Evolutionary conservation across 2,113 vertebrate genomes (phyloP).

Genomic region (Epinephelus cyanopodus): DNA sequence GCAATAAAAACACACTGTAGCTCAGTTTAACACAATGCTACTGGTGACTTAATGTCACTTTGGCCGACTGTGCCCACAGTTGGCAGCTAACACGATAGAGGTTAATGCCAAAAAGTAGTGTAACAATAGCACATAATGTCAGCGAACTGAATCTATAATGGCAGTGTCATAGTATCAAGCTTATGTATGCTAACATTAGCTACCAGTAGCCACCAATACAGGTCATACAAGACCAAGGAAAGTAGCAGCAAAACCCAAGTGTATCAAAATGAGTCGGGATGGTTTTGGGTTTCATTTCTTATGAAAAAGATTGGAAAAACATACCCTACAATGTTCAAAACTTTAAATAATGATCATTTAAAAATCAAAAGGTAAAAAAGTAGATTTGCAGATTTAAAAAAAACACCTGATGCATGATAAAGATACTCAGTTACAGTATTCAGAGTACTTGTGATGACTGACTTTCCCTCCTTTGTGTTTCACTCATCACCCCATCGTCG

Average conservation of each 20-base stretch:
- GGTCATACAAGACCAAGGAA: not conserved
- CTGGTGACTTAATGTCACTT: not conserved
- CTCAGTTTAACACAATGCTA: not conserved
- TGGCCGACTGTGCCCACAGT: not conserved
- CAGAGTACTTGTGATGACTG: not conserved
- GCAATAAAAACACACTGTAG: not conserved
- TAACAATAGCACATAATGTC: not conserved
- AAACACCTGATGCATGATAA: not conserved
- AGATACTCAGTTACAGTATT: not conserved
- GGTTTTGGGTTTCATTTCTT: not conserved
- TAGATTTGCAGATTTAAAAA: not conserved
- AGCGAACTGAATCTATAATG: not conserved
- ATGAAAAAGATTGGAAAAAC: too few relatives aligned
- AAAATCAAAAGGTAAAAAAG: too few relatives aligned
- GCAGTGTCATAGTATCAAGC: not conserved
- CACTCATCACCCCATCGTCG: constrained; percentile 1
- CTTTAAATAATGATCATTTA: not conserved
- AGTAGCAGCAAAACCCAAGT: not conserved
- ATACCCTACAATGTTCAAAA: not conserved
- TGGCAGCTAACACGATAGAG: not conserved
- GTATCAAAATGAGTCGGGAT: not conserved
- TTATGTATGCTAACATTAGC: not conserved
- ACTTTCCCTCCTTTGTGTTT: not conserved
- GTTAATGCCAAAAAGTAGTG: not conserved
- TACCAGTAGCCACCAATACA: not conserved